Evolutionary conservation across 1,140 invertebrate species (phyloP).

Genomic region (Cataglyphis hispanica): DNA sequence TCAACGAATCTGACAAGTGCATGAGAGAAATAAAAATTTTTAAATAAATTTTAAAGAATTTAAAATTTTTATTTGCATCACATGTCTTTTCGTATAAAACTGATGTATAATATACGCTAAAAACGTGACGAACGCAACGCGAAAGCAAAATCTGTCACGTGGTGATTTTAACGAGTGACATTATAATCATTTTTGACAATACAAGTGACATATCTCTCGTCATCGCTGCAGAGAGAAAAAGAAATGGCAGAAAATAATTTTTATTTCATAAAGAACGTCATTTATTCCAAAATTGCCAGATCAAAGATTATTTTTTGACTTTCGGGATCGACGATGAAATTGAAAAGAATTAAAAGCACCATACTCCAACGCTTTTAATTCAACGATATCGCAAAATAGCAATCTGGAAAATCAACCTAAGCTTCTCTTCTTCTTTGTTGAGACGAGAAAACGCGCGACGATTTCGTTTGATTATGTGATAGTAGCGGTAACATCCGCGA

Average conservation of each 20-base stretch:
- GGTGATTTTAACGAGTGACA: background rate
- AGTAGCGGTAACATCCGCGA: constrained; percentile 42
- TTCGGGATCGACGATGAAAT: background rate
- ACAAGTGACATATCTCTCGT: background rate
- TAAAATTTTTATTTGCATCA: background rate
- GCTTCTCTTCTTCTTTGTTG: background rate
- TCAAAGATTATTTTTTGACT: constrained; percentile 33
- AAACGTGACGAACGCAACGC: background rate
- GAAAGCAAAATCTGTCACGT: background rate
- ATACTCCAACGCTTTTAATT: constrained; percentile 15
- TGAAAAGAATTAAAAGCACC: constrained; percentile 33
- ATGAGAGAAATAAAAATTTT: background rate
- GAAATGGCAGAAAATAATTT: background rate
- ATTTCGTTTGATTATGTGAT: background rate
- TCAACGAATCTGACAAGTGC: background rate
- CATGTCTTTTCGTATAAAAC: background rate
- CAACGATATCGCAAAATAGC: background rate
- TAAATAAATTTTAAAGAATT: no score
- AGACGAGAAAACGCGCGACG: background rate
- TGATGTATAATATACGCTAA: background rate
- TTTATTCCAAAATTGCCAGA: constrained; percentile 37
- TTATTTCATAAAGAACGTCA: background rate
- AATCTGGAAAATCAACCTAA: constrained; percentile 19
- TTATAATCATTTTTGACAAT: background rate
- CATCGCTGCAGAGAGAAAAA: constrained; percentile 31